A percentile compares a stretch with the other conserved stretches of the same genome.
phyloP scores from a whole-genome alignment of 2,113 vertebrate genomes.

The Hepsetus odoe region DNA sequence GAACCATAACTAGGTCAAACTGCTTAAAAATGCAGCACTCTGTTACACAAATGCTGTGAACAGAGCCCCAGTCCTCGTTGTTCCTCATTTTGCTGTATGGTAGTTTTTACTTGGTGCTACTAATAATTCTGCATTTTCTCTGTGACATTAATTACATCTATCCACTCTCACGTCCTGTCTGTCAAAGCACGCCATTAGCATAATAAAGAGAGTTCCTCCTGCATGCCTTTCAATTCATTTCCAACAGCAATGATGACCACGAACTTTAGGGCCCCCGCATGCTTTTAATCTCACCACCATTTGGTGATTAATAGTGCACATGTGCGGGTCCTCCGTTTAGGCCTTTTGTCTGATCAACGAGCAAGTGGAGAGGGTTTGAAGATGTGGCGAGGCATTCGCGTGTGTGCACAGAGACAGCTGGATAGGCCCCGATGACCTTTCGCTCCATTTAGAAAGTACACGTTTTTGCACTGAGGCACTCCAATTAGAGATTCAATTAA shows the following conservation, averaged over 20 bases:
- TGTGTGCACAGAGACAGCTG: neutral
- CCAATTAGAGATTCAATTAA: neutral
- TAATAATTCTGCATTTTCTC: slow-evolving; percentile 46
- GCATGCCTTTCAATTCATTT: slow-evolving; percentile 62
- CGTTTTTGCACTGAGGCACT: neutral
- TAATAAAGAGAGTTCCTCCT: slow-evolving; percentile 64
- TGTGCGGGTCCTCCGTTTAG: slow-evolving; percentile 49
- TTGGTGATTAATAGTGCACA: slow-evolving; percentile 68
- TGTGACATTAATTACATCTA: slow-evolving; percentile 65
- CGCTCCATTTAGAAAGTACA: slow-evolving; percentile 29
- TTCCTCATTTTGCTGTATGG: slow-evolving; percentile 16
- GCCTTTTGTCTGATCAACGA: slow-evolving; percentile 27
- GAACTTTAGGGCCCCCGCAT: slow-evolving; percentile 52
- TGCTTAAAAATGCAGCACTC: neutral
- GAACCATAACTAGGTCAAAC: slow-evolving; percentile 23
- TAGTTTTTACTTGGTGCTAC: slow-evolving; percentile 38
- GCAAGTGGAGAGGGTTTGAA: slow-evolving; percentile 15
- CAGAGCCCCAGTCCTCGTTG: neutral
- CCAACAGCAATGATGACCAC: slow-evolving; percentile 51
- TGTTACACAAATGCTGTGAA: slow-evolving; percentile 5
- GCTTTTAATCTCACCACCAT: slow-evolving; percentile 65
- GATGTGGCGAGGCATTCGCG: neutral
- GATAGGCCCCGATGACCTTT: slow-evolving; percentile 1
- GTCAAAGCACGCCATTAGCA: slow-evolving; percentile 69
- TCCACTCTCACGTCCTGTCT: slow-evolving; percentile 47